phyloP scores from a whole-genome alignment of 2,113 vertebrate genomes.

The Apeltes quadracus region DNA sequence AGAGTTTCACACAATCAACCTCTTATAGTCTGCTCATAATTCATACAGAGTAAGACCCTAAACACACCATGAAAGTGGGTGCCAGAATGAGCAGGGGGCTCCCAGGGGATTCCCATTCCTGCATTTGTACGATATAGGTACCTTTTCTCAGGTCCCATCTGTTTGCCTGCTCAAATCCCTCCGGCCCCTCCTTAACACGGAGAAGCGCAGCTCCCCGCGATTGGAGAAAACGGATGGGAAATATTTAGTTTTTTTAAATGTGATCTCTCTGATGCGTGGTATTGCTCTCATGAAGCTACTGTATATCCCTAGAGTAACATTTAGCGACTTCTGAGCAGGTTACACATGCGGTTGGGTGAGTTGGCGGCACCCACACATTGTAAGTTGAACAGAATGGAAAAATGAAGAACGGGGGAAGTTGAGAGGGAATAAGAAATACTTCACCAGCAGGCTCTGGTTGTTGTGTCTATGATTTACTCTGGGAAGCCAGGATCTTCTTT shows the following conservation, averaged over 20 bases:
- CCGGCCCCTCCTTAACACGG: conserved; percentile 78
- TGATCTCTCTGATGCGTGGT: conserved; percentile 80
- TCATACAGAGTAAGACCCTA: conserved; percentile 71
- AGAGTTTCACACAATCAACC: conserved; percentile 64
- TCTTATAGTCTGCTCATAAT: conserved; percentile 66
- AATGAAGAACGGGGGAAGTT: conserved; percentile 73
- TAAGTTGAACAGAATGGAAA: conserved; percentile 73
- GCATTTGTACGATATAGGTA: conserved; percentile 74
- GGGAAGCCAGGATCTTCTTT: conserved; percentile 66
- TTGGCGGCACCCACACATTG: conserved; percentile 77
- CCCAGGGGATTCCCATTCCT: conserved; percentile 66
- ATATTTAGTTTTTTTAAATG: conserved; percentile 83
- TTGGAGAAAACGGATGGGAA: conserved; percentile 78
- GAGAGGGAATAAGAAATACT: conserved; percentile 77
- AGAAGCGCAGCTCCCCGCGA: conserved; percentile 63
- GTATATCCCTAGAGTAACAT: conserved; percentile 80
- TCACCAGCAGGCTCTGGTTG: conserved; percentile 63
- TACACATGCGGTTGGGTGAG: conserved; percentile 67
- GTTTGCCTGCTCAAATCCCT: conserved; percentile 82
- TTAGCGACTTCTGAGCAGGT: conserved; percentile 77
- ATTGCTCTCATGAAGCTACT: conserved; percentile 79
- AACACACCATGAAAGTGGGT: conserved; percentile 76
- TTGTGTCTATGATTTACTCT: conserved; percentile 73
- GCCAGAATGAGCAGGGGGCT: conserved; percentile 69
- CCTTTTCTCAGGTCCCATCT: conserved; percentile 80